Conservation (phyloP, 2,888 invertebrate species). For the Strigamia maritima region DNA sequence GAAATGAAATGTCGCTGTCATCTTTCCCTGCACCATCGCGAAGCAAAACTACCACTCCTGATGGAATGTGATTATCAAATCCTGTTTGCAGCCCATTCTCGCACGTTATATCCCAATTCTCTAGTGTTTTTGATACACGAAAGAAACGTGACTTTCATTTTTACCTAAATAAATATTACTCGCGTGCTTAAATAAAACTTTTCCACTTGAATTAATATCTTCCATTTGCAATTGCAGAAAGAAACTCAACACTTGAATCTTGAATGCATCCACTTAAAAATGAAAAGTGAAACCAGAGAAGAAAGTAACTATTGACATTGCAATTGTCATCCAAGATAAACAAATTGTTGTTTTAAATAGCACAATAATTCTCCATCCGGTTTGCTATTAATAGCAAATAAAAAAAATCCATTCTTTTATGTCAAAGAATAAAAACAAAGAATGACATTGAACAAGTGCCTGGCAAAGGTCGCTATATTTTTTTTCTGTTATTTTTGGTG, state of each 20-base stretch:
- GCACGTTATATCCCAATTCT: not conserved
- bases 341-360: not conserved
- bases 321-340: not conserved
- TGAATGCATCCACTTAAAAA: not conserved
- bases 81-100: conserved; percentile 2
- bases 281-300: not conserved
- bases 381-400: not conserved
- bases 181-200: not conserved
- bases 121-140: not conserved
- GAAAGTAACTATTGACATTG: not conserved
- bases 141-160: conserved; percentile 8
- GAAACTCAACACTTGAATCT: not conserved
- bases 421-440: not conserved
- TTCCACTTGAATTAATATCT: conserved; percentile 12
- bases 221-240: not conserved
- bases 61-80: conserved; percentile 32
- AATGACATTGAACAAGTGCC: conserved; percentile 2
- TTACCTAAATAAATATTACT: conserved; percentile 6
- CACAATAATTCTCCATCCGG: conserved; percentile 20
- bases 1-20: conserved; percentile 30
- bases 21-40: not conserved
- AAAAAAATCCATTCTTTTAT: conserved; percentile 17
- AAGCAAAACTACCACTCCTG: conserved; percentile 10
- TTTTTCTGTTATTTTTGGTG: not conserved
- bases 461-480: conserved; percentile 18